A percentile compares a stretch with the other conserved stretches of the same genome.
Evolutionary conservation across 2,113 vertebrate species (phyloP).

Genomic region (Motacilla tschutschensis): DNA sequence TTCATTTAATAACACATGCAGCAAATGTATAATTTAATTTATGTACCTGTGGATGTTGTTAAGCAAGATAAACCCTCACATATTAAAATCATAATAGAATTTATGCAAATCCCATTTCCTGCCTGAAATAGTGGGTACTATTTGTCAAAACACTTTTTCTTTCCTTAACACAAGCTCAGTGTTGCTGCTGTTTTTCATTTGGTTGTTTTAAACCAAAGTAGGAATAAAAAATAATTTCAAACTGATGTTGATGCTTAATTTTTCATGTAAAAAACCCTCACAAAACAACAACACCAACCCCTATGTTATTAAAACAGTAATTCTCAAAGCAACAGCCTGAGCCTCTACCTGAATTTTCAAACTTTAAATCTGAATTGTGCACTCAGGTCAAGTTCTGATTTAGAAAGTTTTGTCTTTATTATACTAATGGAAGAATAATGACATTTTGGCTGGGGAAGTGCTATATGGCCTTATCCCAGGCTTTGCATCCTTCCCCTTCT

Average conservation of each 20-base stretch:
- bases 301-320: neutral
- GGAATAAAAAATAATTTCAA: neutral
- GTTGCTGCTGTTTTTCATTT: neutral
- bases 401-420: neutral
- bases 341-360: neutral
- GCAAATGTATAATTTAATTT: conserved; percentile 18
- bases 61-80: neutral
- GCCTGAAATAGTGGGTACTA: neutral
- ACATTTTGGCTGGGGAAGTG: neutral
- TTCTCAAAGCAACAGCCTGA: neutral
- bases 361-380: neutral
- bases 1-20: neutral
- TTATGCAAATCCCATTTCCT: conserved; percentile 42
- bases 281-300: neutral
- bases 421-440: neutral
- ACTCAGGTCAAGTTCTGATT: neutral
- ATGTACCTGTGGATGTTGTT: neutral
- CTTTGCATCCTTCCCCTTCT: neutral
- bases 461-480: neutral
- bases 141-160: conserved; percentile 1
- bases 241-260: neutral
- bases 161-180: neutral
- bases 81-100: conserved; percentile 28
- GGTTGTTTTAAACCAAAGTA: neutral
- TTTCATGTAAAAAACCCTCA: neutral